Base-by-base conservation (phyloP, 2,113 vertebrate genomes). In the Microcebus murinus region DNA sequence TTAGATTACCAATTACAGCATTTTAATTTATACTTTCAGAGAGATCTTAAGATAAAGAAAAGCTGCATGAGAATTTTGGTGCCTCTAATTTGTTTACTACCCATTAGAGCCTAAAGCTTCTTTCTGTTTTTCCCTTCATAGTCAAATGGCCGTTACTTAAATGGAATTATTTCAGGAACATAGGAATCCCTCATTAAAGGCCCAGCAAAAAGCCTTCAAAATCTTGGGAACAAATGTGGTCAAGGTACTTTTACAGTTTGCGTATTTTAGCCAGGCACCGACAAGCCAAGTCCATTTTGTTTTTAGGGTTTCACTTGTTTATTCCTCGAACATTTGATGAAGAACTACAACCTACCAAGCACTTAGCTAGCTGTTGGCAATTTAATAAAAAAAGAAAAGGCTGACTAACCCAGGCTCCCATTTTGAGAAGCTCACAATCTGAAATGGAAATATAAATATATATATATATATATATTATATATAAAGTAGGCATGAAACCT, bases 51-150 rank as follows among this genome's bases (percentile, higher is more conserved):
- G 89, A 93, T 92, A 94, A 87, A 94, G 77, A 68, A 80, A 94
- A 89, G 70, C 57, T 31, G 15, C 83, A 48, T 55, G 86, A 91
- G 79, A 79, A 97, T 97, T 97, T 91, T 83, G 94, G 94, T 92
- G 73, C 97, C 94, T 96, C 90, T 96, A 88, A 97, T 97, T 98
- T 97, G 97, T 98, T 97, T 98, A 96, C 96, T 97, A 59, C 96
- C 96, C 95, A 88, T 98, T 98, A 98, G 94, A 87, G 85, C 94
- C 95, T 90, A 98, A 98, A 98, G 92, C 96, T 94, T 97, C 97
- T 98, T 97, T 98, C 91, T 98, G 91, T 96, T 98, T 98, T 97
- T 97, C 97, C 94, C 97, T 98, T 98, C 97, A 94, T 96, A 98
- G 87, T 97, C 84, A 36, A 97, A 97, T 97, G 76, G 42, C 97